Evolutionary conservation across 2,797 vertebrate genomes (phyloP).

Genomic region (Caiman crocodilus): DNA sequence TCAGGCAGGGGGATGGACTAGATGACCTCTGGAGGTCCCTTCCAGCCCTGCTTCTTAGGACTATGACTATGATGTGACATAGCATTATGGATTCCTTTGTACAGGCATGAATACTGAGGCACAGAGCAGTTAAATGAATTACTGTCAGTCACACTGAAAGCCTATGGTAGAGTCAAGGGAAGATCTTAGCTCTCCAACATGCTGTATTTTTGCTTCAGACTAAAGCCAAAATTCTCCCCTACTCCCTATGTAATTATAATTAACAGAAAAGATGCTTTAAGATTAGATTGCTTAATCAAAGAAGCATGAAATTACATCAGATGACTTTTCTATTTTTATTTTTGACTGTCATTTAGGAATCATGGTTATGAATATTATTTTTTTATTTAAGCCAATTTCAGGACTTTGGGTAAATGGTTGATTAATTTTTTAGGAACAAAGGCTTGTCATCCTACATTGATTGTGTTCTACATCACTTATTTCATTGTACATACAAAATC

Average conservation of each 20-base stretch:
- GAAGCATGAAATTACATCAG: neutral
- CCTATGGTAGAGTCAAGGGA: neutral
- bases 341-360: neutral
- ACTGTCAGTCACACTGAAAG: neutral
- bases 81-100: neutral
- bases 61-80: neutral
- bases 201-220: neutral
- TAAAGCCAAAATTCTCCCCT: neutral
- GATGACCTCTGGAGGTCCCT: too few relatives aligned
- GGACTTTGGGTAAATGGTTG: neutral
- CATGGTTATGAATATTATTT: neutral
- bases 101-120: neutral
- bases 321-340: neutral
- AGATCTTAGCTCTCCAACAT: neutral
- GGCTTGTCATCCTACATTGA: neutral
- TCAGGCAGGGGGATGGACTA: too few relatives aligned
- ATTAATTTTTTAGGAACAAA: neutral
- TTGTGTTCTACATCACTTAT: neutral
- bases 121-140: neutral
- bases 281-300: slow-evolving; percentile 53
- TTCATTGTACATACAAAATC: neutral
- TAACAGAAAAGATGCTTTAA: neutral
- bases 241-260: slow-evolving; percentile 41
- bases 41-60: too few relatives aligned
- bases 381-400: neutral